Percentiles rank a stretch among this genome's conserved stretches.
These are phyloP conservation scores for Paedocypris sp. DNA, from an alignment of 2,113 vertebrate species.

Conservation along the genomic window DNA sequence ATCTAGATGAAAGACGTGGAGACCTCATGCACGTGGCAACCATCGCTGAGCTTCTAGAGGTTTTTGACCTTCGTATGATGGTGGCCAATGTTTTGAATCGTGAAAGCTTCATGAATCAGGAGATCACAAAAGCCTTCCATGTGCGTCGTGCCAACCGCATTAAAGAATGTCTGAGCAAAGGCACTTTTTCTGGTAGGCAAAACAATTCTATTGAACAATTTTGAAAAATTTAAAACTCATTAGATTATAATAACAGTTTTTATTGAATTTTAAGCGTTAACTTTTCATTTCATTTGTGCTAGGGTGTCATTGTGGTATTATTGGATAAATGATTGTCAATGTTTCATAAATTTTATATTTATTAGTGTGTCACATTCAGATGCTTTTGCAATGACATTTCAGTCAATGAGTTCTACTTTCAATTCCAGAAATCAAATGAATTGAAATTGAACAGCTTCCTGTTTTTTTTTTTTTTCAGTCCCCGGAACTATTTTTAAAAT, in stretches of 20 bases:
- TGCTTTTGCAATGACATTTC: not conserved
- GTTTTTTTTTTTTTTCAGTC: not conserved
- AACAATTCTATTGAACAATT: too few relatives aligned
- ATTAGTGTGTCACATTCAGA: not conserved
- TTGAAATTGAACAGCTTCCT: slow-evolving; percentile 26
- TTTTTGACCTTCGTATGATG: slow-evolving; percentile 86
- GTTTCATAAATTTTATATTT: too few relatives aligned
- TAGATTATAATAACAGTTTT: too few relatives aligned
- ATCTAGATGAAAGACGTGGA: slow-evolving; percentile 60
- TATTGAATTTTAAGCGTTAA: not conserved
- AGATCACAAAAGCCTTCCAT: slow-evolving; percentile 88
- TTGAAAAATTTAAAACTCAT: too few relatives aligned
- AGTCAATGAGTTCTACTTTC: slow-evolving; percentile 19
- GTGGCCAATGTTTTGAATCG: slow-evolving; percentile 81
- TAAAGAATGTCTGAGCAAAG: slow-evolving; percentile 78
- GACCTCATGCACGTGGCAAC: slow-evolving; percentile 80
- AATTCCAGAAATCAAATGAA: not conserved
- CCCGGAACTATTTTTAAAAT: slow-evolving; percentile 21
- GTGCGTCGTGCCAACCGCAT: slow-evolving; percentile 83
- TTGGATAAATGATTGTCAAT: not conserved
- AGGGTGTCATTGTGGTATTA: not conserved
- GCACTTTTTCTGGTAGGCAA: slow-evolving; percentile 72
- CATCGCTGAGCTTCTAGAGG: slow-evolving; percentile 78
- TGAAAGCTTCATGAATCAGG: slow-evolving; percentile 91
- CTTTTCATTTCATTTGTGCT: not conserved